phyloP scores from a whole-genome alignment of 2,888 invertebrate species.

The Drosophila peninsularis region DNA sequence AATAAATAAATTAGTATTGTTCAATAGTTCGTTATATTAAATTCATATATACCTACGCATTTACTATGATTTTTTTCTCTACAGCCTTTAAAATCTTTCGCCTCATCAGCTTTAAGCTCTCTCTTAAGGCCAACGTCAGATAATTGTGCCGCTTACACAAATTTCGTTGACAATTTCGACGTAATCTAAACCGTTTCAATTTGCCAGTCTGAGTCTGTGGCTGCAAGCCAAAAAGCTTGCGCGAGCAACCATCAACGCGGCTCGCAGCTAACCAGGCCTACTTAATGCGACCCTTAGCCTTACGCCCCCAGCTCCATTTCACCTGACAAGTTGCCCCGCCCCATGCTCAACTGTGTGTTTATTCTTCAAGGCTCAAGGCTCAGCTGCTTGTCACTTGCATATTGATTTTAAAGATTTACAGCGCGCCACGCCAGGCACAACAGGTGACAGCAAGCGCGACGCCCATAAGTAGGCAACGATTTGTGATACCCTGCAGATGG shows the following conservation, averaged over 20 bases:
- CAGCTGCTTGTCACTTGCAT: slow-evolving; percentile 63
- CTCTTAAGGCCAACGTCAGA: background rate
- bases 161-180: slow-evolving; percentile 47
- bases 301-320: background rate
- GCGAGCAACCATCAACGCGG: slow-evolving; percentile 44
- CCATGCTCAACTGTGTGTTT: slow-evolving; percentile 15
- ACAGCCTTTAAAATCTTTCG: background rate
- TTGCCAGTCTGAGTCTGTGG: slow-evolving; percentile 65
- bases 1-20: too few relatives aligned
- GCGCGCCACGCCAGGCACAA: slow-evolving; percentile 35
- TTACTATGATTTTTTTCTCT: too few relatives aligned
- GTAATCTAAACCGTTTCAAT: slow-evolving; percentile 74
- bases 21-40: too few relatives aligned
- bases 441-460: slow-evolving; percentile 41
- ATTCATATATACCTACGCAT: too few relatives aligned
- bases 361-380: slow-evolving; percentile 22
- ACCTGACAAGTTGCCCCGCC: slow-evolving; percentile 1
- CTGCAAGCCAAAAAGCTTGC: slow-evolving; percentile 54
- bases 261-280: slow-evolving; percentile 18
- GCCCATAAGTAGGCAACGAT: slow-evolving; percentile 48
- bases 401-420: slow-evolving; percentile 77
- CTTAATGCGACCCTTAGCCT: slow-evolving; percentile 10
- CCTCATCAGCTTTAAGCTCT: background rate
- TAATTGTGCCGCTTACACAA: slow-evolving; percentile 2
- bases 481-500: slow-evolving; percentile 25